These are phyloP conservation scores for Drosophila elegans DNA, from an alignment of 1,140 invertebrate genomes.

Conservation along the genomic window DNA sequence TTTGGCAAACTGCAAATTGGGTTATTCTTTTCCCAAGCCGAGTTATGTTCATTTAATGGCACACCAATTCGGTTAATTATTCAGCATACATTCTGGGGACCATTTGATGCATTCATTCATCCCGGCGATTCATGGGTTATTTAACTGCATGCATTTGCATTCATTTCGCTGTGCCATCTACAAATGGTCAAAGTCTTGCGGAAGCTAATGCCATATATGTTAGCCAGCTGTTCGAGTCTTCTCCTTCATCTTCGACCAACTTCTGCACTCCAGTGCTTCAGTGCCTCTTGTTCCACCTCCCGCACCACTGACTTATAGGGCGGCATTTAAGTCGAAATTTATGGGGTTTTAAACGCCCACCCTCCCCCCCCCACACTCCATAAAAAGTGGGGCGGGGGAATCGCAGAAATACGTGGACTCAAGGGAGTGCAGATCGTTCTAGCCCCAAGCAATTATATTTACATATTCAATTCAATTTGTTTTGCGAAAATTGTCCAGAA, in stretches of 20 bases:
- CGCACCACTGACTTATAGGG: background rate
- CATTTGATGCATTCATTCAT: slow-evolving; percentile 24
- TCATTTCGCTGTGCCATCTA: slow-evolving; percentile 24
- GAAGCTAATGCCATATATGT: slow-evolving; percentile 52
- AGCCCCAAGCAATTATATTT: slow-evolving; percentile 65
- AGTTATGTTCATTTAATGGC: slow-evolving; percentile 10
- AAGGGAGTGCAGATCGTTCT: slow-evolving; percentile 18
- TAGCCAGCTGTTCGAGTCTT: slow-evolving; percentile 13
- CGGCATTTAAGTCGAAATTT: slow-evolving; percentile 57
- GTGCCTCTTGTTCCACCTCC: background rate
- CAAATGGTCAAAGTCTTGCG: slow-evolving; percentile 51
- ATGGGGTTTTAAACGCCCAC: slow-evolving; percentile 64
- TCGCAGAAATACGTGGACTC: background rate
- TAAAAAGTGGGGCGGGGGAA: background rate
- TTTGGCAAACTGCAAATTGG: background rate
- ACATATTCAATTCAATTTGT: slow-evolving; percentile 80
- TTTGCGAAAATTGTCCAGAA: slow-evolving; percentile 62
- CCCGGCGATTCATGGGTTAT: slow-evolving; percentile 28
- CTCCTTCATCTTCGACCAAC: background rate
- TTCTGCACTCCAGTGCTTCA: slow-evolving; percentile 1
- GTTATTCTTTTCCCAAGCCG: background rate
- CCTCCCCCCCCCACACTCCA: slow-evolving; percentile 2
- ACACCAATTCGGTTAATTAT: slow-evolving; percentile 27
- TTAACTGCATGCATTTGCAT: slow-evolving; percentile 59
- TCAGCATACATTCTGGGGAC: slow-evolving; percentile 12